Conservation (phyloP, 2,888 invertebrate species). For the Sphaerophoria rueppellii region DNA sequence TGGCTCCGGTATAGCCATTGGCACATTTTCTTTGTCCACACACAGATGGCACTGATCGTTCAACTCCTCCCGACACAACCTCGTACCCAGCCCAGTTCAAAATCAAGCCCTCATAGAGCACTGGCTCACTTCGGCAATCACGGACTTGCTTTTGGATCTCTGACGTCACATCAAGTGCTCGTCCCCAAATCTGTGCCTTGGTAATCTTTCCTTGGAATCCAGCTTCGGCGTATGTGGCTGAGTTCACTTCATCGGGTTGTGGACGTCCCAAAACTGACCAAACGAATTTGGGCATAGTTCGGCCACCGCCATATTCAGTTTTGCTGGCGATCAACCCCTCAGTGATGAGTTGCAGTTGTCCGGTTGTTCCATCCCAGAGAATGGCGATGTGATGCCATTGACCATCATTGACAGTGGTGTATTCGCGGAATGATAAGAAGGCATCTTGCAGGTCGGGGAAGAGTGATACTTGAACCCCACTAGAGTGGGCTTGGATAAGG, state of each 20-base stretch:
- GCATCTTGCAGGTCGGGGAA: conserved; percentile 95
- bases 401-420: conserved; percentile 96
- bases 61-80: conserved; percentile 93
- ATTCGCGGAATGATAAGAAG: conserved; percentile 94
- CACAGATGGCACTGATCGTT: conserved; percentile 94
- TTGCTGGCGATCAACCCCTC: conserved; percentile 97
- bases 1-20: conserved; percentile 92
- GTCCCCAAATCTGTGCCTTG: conserved; percentile 96
- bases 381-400: conserved; percentile 98
- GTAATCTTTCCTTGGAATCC: conserved; percentile 98
- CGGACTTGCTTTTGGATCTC: conserved; percentile 97
- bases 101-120: conserved; percentile 91
- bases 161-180: conserved; percentile 94
- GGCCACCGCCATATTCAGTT: conserved; percentile 93
- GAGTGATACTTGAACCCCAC: conserved; percentile 95
- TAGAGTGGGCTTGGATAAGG: conserved; percentile 95
- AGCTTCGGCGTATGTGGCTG: conserved; percentile 87
- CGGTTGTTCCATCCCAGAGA: conserved; percentile 96
- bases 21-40: conserved; percentile 95
- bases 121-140: conserved; percentile 95
- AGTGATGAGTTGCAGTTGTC: conserved; percentile 94
- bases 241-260: conserved; percentile 86
- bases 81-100: conserved; percentile 98
- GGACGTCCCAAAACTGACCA: conserved; percentile 97
- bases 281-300: conserved; percentile 91